Percentiles rank a stretch among this genome's conserved stretches.
phyloP scores from a whole-genome alignment of 2,113 vertebrate genomes.

The Asarcornis scutulata region DNA sequence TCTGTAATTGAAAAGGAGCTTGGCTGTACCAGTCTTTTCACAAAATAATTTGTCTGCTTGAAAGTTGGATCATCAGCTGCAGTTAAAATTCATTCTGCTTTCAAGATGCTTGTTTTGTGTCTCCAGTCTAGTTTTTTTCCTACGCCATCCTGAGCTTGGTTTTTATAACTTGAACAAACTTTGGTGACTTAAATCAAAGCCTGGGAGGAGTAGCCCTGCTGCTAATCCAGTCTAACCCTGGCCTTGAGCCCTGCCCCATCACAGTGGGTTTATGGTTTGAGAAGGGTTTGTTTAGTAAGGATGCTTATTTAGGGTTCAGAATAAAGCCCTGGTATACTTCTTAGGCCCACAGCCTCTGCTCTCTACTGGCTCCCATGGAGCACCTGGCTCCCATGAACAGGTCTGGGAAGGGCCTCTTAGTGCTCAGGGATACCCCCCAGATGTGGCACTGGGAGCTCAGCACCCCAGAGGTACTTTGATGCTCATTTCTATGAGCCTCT shows the following conservation, averaged over 20 bases:
- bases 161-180: not conserved
- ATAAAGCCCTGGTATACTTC: not conserved
- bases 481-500: not conserved
- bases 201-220: not conserved
- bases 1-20: constrained; percentile 48
- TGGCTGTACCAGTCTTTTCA: constrained; percentile 33
- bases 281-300: not conserved
- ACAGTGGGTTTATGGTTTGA: not conserved
- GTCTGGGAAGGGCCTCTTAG: not conserved
- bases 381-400: fast-evolving
- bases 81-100: constrained; percentile 42
- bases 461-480: not conserved
- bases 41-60: constrained; percentile 57
- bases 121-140: not conserved
- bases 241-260: not conserved
- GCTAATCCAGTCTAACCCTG: not conserved
- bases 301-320: not conserved
- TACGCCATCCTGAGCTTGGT: not conserved
- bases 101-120: constrained; percentile 30
- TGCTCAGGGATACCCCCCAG: not conserved
- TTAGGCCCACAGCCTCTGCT: not conserved
- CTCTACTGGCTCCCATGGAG: no score
- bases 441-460: not conserved
- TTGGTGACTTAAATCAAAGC: not conserved
- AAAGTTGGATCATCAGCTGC: constrained; percentile 50